Evolutionary conservation across 2,888 invertebrate species (phyloP).

Genomic region (Stratiomys singularior): DNA sequence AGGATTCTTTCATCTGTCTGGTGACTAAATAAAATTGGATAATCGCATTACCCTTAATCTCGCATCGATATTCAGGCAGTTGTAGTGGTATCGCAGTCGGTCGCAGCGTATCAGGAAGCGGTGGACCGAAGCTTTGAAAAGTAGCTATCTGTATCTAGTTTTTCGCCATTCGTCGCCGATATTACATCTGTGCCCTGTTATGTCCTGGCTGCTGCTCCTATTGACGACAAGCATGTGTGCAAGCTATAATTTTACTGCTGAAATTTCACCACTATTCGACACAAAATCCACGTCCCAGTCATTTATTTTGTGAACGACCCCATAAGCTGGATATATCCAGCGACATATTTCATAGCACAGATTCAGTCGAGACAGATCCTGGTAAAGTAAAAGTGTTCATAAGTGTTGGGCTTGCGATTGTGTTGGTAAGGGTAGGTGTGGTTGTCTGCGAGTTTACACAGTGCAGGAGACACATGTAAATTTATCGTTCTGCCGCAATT

Average conservation of each 20-base stretch:
- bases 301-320: constrained; percentile 37
- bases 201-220: too few species aligned
- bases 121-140: background rate
- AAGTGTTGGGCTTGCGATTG: too few species aligned
- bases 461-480: too few species aligned
- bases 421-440: too few species aligned
- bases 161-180: too few species aligned
- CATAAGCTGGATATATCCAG: constrained; percentile 37
- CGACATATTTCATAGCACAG: constrained; percentile 36
- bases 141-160: too few species aligned
- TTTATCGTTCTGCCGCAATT: too few species aligned
- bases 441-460: too few species aligned
- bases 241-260: constrained; percentile 25
- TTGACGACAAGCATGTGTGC: too few species aligned
- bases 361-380: constrained; percentile 2
- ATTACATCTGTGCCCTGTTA: too few species aligned
- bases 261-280: constrained; percentile 26
- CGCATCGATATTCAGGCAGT: constrained; percentile 12
- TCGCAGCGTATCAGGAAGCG: background rate
- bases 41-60: constrained; percentile 20
- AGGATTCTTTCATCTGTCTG: constrained; percentile 13
- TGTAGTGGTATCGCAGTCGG: too few species aligned
- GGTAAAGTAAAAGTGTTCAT: background rate
- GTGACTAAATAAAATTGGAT: constrained; percentile 35
- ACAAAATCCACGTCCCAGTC: constrained; percentile 39